phyloP scores from a whole-genome alignment of 2,113 vertebrate species.

The Myrmecophaga tridactyla region DNA sequence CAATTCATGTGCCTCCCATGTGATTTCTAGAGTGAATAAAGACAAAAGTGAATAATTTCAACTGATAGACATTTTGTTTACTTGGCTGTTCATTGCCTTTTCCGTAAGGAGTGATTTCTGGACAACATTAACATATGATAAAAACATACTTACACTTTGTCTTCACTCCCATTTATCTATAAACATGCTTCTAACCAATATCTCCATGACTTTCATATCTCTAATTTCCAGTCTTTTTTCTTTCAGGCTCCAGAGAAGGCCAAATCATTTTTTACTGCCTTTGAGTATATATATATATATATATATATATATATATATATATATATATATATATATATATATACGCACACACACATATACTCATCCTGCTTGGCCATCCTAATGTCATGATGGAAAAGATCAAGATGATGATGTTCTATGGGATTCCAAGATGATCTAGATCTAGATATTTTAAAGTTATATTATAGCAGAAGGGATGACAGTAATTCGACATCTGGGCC shows the following conservation, averaged over 20 bases:
- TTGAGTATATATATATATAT: neutral
- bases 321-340: neutral
- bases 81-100: neutral
- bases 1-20: neutral
- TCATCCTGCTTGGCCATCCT: neutral
- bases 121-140: neutral
- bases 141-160: neutral
- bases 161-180: neutral
- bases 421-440: neutral
- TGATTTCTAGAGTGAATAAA: neutral
- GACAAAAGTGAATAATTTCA: neutral
- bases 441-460: neutral
- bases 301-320: too few species aligned
- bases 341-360: neutral
- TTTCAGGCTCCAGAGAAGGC: neutral
- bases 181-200: neutral
- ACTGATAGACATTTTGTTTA: neutral
- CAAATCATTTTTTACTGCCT: neutral
- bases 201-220: neutral
- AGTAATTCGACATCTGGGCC: neutral
- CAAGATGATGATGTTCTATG: too few species aligned
- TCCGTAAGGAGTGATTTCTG: neutral
- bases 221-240: neutral
- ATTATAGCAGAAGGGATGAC: neutral
- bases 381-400: neutral